These are phyloP conservation scores for Castor canadensis DNA, from an alignment of 2,113 vertebrate species.

Conservation along the genomic window DNA sequence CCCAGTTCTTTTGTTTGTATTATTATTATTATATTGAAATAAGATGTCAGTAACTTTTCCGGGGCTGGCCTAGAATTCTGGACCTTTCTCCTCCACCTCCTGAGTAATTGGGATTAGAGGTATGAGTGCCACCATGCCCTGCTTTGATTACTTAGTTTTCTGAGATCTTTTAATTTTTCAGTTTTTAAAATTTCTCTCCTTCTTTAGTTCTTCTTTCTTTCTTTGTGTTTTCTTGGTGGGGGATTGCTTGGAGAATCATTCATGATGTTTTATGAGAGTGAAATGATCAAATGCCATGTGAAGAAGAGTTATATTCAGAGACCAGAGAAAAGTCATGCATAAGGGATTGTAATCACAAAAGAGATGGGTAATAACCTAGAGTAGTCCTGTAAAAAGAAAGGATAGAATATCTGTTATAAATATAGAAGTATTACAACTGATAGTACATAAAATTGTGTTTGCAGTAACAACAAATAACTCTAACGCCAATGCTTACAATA, in stretches of 20 bases:
- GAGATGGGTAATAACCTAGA: neutral
- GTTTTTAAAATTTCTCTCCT: neutral
- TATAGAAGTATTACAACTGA: neutral
- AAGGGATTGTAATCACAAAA: neutral
- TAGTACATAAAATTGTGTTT: neutral
- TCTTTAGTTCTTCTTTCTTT: neutral
- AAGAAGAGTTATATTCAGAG: neutral
- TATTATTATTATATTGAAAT: too few species aligned
- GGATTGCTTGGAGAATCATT: neutral
- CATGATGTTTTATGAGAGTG: neutral
- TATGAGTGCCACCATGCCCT: too few species aligned
- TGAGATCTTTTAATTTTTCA: neutral
- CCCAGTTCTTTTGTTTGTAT: too few species aligned
- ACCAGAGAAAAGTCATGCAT: neutral
- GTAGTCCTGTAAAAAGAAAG: neutral
- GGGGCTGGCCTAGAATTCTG: too few species aligned
- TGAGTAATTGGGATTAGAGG: too few species aligned
- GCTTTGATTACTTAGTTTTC: neutral
- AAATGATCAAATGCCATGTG: neutral
- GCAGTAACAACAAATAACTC: neutral
- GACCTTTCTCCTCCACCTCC: too few species aligned
- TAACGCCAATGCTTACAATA: neutral
- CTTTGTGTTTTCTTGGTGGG: neutral
- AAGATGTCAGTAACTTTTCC: too few species aligned
- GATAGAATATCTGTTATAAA: neutral